These are phyloP conservation scores for Apotomis turbidana DNA, from an alignment of 2,888 invertebrate genomes.

Conservation along the genomic window DNA sequence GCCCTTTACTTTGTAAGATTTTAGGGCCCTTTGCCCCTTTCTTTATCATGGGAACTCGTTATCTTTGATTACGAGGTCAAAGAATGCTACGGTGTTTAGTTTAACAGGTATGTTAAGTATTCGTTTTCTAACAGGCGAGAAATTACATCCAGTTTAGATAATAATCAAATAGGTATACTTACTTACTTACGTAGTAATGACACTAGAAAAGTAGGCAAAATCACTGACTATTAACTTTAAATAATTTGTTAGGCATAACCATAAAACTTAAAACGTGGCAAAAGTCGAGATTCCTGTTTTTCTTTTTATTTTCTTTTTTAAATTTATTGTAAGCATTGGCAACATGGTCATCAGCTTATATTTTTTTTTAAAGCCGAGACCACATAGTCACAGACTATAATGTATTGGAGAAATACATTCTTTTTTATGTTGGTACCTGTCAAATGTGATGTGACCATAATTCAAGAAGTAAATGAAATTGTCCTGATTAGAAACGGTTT, in stretches of 20 bases:
- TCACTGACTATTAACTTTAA: background rate
- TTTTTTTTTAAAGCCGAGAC: constrained; percentile 3
- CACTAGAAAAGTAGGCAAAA: background rate
- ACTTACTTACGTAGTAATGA: background rate
- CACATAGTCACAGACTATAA: constrained; percentile 7
- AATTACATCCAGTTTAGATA: background rate
- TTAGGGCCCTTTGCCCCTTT: constrained; percentile 29
- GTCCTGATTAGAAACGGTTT: background rate
- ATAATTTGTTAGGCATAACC: too few relatives aligned
- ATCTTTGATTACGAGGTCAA: constrained; percentile 25
- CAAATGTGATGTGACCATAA: constrained; percentile 11
- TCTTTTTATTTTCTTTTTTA: too few relatives aligned
- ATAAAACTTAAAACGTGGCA: too few relatives aligned
- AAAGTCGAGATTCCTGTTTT: too few relatives aligned
- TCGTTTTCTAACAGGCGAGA: constrained; percentile 5
- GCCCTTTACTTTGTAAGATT: constrained; percentile 36
- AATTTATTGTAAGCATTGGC: too few relatives aligned
- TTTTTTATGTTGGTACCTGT: background rate
- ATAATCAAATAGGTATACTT: background rate
- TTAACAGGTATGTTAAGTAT: constrained; percentile 21
- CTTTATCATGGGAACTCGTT: constrained; percentile 34
- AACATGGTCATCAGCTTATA: too few relatives aligned
- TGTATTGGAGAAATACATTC: background rate
- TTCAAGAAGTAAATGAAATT: background rate
- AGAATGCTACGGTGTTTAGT: constrained; percentile 29